phyloP scores from a whole-genome alignment of 2,113 vertebrate species.

The Microtus richardsoni region DNA sequence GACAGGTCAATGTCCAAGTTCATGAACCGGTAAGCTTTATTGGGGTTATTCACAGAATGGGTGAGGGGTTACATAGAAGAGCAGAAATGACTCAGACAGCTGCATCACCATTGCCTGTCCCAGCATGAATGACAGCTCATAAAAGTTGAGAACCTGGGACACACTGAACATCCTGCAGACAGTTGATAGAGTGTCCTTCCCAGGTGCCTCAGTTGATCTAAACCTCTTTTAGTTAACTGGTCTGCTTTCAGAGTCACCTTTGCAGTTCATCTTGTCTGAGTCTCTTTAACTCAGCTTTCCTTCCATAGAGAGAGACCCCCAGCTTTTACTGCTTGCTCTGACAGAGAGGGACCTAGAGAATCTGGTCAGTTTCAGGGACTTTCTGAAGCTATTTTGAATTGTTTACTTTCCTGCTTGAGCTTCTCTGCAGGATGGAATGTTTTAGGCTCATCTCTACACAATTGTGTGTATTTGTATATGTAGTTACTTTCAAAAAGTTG shows the following conservation, averaged over 20 bases:
- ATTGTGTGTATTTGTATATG: background rate
- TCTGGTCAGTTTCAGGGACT: background rate
- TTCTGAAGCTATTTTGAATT: background rate
- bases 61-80: background rate
- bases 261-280: background rate
- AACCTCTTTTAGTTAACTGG: background rate
- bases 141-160: background rate
- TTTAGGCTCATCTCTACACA: background rate
- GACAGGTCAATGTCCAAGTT: background rate
- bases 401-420: background rate
- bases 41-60: background rate
- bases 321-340: background rate
- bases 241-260: background rate
- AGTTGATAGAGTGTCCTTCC: no score
- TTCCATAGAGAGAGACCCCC: background rate
- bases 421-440: background rate
- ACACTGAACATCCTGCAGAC: background rate
- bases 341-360: background rate
- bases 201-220: background rate
- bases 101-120: background rate
- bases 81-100: background rate
- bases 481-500: background rate
- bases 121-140: background rate
- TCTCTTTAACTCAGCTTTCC: background rate
- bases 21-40: background rate